Percentiles rank a stretch among this genome's conserved stretches.
These are phyloP conservation scores for Lasioglossum malachurum DNA, from an alignment of 2,888 invertebrate species.

Conservation along the genomic window DNA sequence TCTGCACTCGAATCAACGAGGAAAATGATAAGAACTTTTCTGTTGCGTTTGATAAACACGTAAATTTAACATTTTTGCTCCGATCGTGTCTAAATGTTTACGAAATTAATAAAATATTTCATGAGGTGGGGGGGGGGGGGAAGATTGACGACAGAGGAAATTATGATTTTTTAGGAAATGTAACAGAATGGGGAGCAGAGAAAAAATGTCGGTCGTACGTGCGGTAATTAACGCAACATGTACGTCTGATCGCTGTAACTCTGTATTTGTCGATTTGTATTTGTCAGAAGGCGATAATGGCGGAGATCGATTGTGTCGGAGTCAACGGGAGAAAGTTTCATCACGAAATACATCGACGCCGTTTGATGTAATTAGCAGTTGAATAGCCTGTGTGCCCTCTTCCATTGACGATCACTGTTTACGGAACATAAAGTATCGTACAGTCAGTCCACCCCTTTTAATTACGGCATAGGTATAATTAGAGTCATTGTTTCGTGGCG, in stretches of 20 bases:
- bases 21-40: neutral
- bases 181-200: neutral
- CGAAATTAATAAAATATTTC: no score
- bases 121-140: no score
- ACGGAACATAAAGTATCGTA: constrained; percentile 34
- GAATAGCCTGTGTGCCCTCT: constrained; percentile 10
- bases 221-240: neutral
- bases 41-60: neutral
- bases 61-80: neutral
- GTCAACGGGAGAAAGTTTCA: neutral
- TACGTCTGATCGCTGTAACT: neutral
- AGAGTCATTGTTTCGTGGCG: constrained; percentile 64
- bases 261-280: constrained; percentile 1
- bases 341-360: constrained; percentile 3
- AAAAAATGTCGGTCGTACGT: neutral
- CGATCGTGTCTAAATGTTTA: no score
- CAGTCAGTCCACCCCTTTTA: constrained; percentile 50
- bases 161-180: neutral
- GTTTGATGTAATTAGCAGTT: constrained; percentile 24
- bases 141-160: neutral
- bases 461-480: constrained; percentile 70
- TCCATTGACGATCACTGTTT: constrained; percentile 42
- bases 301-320: neutral
- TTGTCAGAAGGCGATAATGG: constrained; percentile 4
- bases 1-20: neutral